Conservation (phyloP, 1,140 invertebrate genomes). For the Campodea augens region DNA sequence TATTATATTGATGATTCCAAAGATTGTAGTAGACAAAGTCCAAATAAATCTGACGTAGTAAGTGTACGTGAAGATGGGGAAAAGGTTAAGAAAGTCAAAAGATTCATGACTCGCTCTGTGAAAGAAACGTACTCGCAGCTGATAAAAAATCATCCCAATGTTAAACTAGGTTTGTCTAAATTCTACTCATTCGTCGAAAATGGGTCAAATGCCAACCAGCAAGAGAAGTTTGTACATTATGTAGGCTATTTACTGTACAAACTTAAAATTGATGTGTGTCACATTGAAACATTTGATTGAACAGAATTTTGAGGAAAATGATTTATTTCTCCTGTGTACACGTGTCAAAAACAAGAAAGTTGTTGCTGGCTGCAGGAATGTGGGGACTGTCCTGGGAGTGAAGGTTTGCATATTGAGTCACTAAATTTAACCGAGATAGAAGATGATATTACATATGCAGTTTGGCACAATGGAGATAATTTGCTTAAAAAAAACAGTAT, state of each 20-base stretch:
- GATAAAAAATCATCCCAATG: background rate
- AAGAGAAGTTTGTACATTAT: conserved; percentile 1
- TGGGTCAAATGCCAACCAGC: background rate
- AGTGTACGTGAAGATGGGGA: background rate
- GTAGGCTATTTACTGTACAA: background rate
- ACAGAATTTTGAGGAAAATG: background rate
- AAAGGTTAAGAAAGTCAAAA: background rate
- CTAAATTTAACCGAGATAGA: too few species aligned
- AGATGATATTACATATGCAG: too few species aligned
- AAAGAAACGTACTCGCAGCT: background rate
- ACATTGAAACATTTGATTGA: background rate
- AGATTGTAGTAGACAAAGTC: background rate
- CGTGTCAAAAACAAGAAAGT: background rate
- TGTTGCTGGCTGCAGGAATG: background rate
- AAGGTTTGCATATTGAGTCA: too few species aligned
- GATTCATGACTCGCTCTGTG: background rate
- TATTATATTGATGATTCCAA: conserved; percentile 1
- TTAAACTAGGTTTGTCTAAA: conserved; percentile 2
- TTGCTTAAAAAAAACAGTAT: background rate
- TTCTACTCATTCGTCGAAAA: background rate
- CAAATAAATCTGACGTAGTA: conserved; percentile 2
- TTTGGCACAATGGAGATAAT: too few species aligned
- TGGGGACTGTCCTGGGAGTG: background rate
- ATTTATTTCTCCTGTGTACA: background rate
- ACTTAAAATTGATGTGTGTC: background rate